phyloP scores from a whole-genome alignment of 2,113 vertebrate genomes.

The Xiphophorus maculatus region DNA sequence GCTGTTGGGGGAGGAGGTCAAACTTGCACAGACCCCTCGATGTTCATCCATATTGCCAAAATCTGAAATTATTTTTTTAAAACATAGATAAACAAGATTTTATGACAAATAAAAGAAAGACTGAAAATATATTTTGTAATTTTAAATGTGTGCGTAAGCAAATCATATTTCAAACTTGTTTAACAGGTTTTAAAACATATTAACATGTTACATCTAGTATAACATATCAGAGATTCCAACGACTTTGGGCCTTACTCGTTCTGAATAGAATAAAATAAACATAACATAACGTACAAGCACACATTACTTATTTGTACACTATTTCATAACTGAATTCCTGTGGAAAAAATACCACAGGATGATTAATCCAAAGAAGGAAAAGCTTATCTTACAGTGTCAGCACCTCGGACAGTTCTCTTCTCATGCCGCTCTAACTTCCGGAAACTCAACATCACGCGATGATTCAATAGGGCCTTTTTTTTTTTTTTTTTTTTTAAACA shows the following conservation, averaged over 20 bases:
- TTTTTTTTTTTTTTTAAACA: no score
- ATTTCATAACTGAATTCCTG: not conserved
- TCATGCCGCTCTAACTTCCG: slow-evolving; percentile 50
- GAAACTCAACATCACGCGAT: slow-evolving; percentile 56
- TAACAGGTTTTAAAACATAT: not conserved
- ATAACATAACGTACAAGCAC: not conserved
- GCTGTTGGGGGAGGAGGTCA: slow-evolving; percentile 7
- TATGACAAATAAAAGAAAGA: not conserved
- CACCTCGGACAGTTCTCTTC: slow-evolving; percentile 70
- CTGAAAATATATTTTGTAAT: not conserved
- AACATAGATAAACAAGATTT: not conserved
- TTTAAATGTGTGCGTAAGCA: not conserved
- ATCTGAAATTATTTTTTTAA: slow-evolving; percentile 3
- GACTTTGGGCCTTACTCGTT: not conserved
- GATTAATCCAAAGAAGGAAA: slow-evolving; percentile 10
- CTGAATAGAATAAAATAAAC: not conserved
- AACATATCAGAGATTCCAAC: not conserved
- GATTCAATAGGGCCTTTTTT: not conserved
- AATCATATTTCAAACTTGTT: not conserved
- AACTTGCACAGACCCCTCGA: slow-evolving; percentile 26
- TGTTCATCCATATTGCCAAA: slow-evolving; percentile 51
- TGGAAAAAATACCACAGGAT: not conserved
- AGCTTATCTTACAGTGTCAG: slow-evolving; percentile 55
- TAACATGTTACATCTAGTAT: not conserved
- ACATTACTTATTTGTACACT: not conserved